These are phyloP conservation scores for Melanostoma mellinum DNA, from an alignment of 2,888 invertebrate species.

Conservation along the genomic window DNA sequence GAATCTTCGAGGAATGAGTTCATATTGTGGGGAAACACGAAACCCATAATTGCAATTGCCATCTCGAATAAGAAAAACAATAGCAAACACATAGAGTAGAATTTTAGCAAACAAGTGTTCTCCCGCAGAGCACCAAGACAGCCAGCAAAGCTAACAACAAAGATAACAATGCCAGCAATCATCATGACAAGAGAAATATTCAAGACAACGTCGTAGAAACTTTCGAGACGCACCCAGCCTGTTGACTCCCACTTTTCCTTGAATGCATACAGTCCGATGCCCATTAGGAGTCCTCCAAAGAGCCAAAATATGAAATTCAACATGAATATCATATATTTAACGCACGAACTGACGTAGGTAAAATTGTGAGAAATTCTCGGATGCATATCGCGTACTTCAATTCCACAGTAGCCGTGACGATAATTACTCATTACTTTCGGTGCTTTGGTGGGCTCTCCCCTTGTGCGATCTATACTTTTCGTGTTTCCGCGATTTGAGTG, in stretches of 20 bases:
- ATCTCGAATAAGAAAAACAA: constrained; percentile 95
- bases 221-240: constrained; percentile 91
- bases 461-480: constrained; percentile 38
- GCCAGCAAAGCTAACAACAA: constrained; percentile 96
- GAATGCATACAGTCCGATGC: constrained; percentile 94
- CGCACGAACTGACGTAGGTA: constrained; percentile 81
- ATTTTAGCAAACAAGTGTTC: constrained; percentile 95
- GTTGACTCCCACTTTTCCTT: constrained; percentile 96
- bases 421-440: constrained; percentile 79
- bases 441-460: constrained; percentile 46
- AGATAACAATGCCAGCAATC: constrained; percentile 94
- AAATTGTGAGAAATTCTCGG: constrained; percentile 80
- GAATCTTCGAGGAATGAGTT: constrained; percentile 92
- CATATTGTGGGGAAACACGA: constrained; percentile 95
- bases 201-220: constrained; percentile 93
- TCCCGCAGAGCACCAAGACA: constrained; percentile 91
- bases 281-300: constrained; percentile 92
- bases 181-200: constrained; percentile 95
- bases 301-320: constrained; percentile 86
- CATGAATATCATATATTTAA: constrained; percentile 82
- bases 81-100: constrained; percentile 94
- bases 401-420: constrained; percentile 80
- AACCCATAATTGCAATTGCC: constrained; percentile 95
- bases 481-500: constrained; percentile 37
- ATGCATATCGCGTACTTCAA: constrained; percentile 79